Conservation (phyloP, 2,888 invertebrate species). For the Dicycla oo region DNA sequence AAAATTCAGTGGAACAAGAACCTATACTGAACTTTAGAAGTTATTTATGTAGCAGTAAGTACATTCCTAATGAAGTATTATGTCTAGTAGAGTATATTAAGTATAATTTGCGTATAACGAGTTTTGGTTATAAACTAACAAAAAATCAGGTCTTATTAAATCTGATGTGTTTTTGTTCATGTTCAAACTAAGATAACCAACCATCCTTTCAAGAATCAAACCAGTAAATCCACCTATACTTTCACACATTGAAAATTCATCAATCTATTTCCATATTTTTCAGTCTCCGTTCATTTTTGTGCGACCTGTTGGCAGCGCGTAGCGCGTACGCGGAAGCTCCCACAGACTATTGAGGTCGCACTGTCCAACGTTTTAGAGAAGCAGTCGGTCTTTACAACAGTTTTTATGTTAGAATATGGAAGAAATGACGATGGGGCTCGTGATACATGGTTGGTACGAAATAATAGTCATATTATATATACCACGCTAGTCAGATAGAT, state of each 20-base stretch:
- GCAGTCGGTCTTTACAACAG: neutral
- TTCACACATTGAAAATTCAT: constrained; percentile 41
- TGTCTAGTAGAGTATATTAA: too few species aligned
- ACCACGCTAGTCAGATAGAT: neutral
- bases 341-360: constrained; percentile 53
- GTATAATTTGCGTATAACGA: too few species aligned
- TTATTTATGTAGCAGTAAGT: too few species aligned
- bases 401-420: constrained; percentile 28
- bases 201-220: constrained; percentile 3
- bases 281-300: constrained; percentile 48
- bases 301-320: constrained; percentile 47
- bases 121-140: too few species aligned
- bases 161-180: neutral
- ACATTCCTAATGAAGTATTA: neutral
- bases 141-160: neutral
- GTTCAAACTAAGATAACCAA: constrained; percentile 4
- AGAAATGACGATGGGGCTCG: neutral
- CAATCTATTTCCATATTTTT: constrained; percentile 57
- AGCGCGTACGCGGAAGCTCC: constrained; percentile 54
- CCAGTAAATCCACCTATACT: neutral
- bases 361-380: constrained; percentile 7
- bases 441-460: neutral
- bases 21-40: neutral
- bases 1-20: neutral
- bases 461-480: neutral